Conservation (phyloP, 2,113 vertebrate species). For the Centropristis striata region DNA sequence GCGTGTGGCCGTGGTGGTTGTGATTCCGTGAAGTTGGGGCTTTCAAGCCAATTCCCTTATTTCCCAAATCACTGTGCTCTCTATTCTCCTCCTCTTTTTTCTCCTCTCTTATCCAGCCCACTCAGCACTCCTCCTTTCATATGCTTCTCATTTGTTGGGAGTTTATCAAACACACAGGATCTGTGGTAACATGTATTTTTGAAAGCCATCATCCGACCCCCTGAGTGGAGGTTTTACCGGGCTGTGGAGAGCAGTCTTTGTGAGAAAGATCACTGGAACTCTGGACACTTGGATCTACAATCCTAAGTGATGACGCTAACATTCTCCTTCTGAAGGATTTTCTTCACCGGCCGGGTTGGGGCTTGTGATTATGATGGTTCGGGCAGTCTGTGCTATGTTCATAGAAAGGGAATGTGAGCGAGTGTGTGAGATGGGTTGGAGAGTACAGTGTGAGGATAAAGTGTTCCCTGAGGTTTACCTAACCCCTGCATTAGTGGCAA, state of each 20-base stretch:
- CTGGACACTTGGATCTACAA: background rate
- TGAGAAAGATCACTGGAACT: background rate
- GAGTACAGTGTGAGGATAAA: slow-evolving; percentile 33
- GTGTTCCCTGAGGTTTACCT: slow-evolving; percentile 53
- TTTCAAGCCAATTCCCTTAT: slow-evolving; percentile 38
- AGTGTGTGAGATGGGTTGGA: slow-evolving; percentile 37
- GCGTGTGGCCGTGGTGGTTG: slow-evolving; percentile 4
- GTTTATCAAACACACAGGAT: slow-evolving; percentile 8
- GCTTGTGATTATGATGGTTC: slow-evolving; percentile 2
- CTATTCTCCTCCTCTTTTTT: slow-evolving; percentile 18
- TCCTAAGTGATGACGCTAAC: background rate
- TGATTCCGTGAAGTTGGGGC: slow-evolving; percentile 11
- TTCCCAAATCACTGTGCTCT: slow-evolving; percentile 33
- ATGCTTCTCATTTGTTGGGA: slow-evolving; percentile 62
- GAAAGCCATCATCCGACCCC: background rate
- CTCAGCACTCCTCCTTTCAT: slow-evolving; percentile 48
- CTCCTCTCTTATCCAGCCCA: slow-evolving; percentile 38
- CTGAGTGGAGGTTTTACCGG: background rate
- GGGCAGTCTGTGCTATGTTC: background rate
- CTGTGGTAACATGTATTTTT: background rate
- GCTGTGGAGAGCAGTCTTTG: background rate
- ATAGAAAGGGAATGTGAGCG: slow-evolving; percentile 10
- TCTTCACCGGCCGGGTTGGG: background rate
- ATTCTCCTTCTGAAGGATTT: background rate
- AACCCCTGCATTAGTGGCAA: slow-evolving; percentile 57